Evolutionary conservation across 2,888 invertebrate species (phyloP).

Genomic region (Myopa tessellatipennis): DNA sequence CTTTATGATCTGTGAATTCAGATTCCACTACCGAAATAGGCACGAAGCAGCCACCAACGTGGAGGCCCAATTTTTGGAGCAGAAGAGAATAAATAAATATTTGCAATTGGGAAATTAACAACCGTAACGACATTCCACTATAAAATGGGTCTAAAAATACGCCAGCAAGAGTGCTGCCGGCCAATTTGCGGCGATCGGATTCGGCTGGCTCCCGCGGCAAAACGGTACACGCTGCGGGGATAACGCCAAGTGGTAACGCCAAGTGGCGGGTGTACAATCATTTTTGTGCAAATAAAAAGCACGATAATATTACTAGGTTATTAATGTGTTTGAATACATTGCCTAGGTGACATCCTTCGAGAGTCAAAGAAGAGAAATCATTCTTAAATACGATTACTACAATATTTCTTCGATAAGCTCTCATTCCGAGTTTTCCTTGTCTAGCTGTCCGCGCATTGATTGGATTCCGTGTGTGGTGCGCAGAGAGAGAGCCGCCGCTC

Average conservation of each 20-base stretch:
- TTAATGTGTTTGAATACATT: too few species aligned
- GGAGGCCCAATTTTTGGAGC: not conserved
- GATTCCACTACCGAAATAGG: constrained; percentile 35
- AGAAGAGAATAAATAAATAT: constrained; percentile 25
- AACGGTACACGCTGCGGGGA: too few species aligned
- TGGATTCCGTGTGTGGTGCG: not conserved
- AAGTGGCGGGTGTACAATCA: too few species aligned
- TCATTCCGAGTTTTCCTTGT: not conserved
- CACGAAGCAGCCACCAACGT: constrained; percentile 38
- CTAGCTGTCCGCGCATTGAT: constrained; percentile 10
- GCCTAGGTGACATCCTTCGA: too few species aligned
- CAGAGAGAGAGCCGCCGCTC: constrained; percentile 17
- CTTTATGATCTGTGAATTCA: constrained; percentile 26
- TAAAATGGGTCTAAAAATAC: constrained; percentile 19
- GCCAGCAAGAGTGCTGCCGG: not conserved
- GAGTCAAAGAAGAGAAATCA: not conserved
- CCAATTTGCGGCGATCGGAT: constrained; percentile 4
- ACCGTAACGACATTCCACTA: constrained; percentile 26
- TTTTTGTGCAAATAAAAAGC: not conserved
- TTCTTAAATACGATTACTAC: not conserved
- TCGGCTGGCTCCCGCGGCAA: too few species aligned
- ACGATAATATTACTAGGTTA: not conserved
- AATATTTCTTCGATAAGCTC: not conserved
- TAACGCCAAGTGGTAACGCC: too few species aligned
- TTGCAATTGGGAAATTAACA: constrained; percentile 21